Evolutionary conservation across 2,888 invertebrate species (phyloP).

Genomic region (Carcina quercana): DNA sequence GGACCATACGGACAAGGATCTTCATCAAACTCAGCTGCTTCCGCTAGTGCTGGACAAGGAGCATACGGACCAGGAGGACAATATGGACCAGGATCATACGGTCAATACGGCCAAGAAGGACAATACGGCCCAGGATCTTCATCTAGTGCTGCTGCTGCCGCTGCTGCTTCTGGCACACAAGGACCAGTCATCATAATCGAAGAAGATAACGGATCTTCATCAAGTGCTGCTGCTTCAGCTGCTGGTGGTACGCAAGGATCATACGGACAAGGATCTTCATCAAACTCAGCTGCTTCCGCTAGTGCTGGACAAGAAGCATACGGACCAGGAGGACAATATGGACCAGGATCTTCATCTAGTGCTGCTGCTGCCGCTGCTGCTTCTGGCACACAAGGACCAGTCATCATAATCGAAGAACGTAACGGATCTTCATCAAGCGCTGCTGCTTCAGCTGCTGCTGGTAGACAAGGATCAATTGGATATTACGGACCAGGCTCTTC

Average conservation of each 20-base stretch:
- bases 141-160: constrained; percentile 3
- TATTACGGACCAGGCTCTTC: constrained; percentile 4
- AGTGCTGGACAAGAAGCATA: not conserved
- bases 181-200: not conserved
- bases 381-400: constrained; percentile 4
- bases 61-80: not conserved
- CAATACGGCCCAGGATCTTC: not conserved
- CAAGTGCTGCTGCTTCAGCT: constrained; percentile 1
- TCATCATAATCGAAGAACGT: constrained; percentile 4
- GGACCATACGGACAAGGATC: constrained; percentile 6
- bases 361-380: not conserved
- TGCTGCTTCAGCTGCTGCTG: constrained; percentile 6
- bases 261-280: not conserved
- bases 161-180: constrained; percentile 6
- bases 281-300: not conserved
- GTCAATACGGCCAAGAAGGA: constrained; percentile 1
- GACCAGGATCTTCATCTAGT: not conserved
- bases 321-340: not conserved
- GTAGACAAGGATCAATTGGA: constrained; percentile 8
- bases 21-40: constrained; percentile 6
- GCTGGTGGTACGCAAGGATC: not conserved
- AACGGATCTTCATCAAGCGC: constrained; percentile 3
- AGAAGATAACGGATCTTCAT: constrained; percentile 1
- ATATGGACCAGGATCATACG: constrained; percentile 2
- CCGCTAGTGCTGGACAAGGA: constrained; percentile 6